Conservation (phyloP, 2,797 vertebrate species). For the Clarias platycephalus region DNA sequence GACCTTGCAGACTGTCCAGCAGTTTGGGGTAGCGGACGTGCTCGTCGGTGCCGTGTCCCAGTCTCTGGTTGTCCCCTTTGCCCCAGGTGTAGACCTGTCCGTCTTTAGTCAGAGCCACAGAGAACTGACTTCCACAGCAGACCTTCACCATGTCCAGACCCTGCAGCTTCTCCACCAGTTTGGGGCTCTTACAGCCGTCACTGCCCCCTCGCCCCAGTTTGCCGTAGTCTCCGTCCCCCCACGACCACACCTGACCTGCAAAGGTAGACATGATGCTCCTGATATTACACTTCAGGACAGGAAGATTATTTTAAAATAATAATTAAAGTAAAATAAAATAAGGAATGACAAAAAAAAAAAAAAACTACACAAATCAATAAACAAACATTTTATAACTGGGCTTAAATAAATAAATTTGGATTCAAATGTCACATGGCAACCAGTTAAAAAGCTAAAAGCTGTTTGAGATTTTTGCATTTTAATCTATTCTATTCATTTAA, state of each 20-base stretch:
- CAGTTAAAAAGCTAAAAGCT: too few species aligned
- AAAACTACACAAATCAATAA: too few species aligned
- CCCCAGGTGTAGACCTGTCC: constrained; percentile 98
- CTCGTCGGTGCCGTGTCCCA: constrained; percentile 95
- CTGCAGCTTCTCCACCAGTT: constrained; percentile 94
- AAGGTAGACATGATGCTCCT: too few species aligned
- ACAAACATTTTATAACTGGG: too few species aligned
- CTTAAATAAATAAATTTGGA: too few species aligned
- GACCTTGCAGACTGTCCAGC: constrained; percentile 91
- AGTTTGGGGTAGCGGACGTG: constrained; percentile 97
- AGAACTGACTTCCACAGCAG: constrained; percentile 96
- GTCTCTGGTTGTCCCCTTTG: constrained; percentile 96
- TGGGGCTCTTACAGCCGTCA: constrained; percentile 96
- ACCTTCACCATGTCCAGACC: constrained; percentile 93
- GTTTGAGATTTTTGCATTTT: too few species aligned
- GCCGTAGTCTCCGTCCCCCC: constrained; percentile 98
- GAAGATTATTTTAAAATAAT: too few species aligned
- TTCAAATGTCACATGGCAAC: too few species aligned
- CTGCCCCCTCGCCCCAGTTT: constrained; percentile 96
- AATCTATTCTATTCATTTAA: too few species aligned
- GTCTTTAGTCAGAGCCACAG: constrained; percentile 92
- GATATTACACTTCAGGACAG: too few species aligned
- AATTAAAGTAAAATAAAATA: too few species aligned
- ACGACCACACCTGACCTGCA: constrained; percentile 97
- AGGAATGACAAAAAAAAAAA: too few species aligned